These are phyloP conservation scores for Megastigmus dorsalis DNA, from an alignment of 2,888 invertebrate species.

Conservation along the genomic window DNA sequence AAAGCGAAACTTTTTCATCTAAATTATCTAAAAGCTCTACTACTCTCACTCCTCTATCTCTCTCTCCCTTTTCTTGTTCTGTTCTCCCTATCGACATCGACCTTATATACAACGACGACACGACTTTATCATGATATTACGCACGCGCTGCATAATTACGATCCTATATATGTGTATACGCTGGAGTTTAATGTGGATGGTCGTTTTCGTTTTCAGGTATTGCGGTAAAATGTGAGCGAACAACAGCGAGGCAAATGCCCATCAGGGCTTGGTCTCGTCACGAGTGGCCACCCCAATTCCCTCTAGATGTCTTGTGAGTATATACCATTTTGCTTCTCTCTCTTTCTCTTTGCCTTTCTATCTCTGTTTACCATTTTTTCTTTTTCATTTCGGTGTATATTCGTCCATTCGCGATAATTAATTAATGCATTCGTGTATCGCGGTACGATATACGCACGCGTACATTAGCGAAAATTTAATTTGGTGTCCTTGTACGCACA, in stretches of 20 bases:
- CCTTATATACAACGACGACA: not conserved
- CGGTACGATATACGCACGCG: not conserved
- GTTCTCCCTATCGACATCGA: not conserved
- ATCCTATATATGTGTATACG: not conserved
- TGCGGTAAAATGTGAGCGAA: conserved; percentile 20
- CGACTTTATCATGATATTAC: conserved; percentile 6
- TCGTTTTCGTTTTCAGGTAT: conserved; percentile 10
- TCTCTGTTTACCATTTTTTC: not conserved
- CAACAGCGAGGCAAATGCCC: conserved; percentile 64
- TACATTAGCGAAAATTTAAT: conserved; percentile 28
- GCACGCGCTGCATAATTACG: not conserved
- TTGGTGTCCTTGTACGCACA: not conserved
- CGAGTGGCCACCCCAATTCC: conserved; percentile 70
- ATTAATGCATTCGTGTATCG: not conserved
- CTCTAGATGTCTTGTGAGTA: conserved; percentile 72
- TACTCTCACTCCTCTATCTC: not conserved
- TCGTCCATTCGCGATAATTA: no score
- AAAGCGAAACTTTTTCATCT: conserved; percentile 36
- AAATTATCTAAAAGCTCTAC: conserved; percentile 31
- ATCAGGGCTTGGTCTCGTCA: conserved; percentile 70
- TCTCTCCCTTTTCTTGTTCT: not conserved
- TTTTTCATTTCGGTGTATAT: not conserved
- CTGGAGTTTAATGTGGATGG: not conserved
- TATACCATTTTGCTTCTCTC: no score
- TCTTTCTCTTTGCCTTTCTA: not conserved